A percentile compares a stretch with the other conserved stretches of the same genome.
phyloP scores from a whole-genome alignment of 2,113 vertebrate species.

The Xenus cinereus region DNA sequence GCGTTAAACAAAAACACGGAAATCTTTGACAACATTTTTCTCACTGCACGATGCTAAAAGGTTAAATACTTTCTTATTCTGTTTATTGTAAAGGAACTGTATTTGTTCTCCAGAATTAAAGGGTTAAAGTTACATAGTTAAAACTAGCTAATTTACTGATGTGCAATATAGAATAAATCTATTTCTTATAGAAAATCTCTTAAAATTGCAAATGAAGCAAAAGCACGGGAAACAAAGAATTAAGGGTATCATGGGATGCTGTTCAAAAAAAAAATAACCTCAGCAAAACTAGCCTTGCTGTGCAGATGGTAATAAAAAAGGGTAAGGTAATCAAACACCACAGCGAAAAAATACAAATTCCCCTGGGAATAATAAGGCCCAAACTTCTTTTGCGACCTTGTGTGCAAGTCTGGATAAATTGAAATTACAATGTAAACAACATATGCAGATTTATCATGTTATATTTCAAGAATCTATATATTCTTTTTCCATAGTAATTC shows the following conservation, averaged over 20 bases:
- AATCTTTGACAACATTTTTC: background rate
- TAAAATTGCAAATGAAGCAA: slow-evolving; percentile 63
- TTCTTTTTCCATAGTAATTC: background rate
- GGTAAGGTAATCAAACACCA: slow-evolving; percentile 21
- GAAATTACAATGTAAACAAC: background rate
- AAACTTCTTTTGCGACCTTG: slow-evolving; percentile 32
- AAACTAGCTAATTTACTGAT: background rate
- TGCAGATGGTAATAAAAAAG: slow-evolving; percentile 41
- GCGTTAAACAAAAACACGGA: background rate
- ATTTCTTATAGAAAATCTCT: slow-evolving; percentile 9
- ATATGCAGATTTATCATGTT: background rate
- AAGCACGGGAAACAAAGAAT: slow-evolving; percentile 42
- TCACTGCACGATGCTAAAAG: background rate
- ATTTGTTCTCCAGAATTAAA: background rate
- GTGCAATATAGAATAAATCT: background rate
- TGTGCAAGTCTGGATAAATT: background rate
- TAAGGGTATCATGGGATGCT: slow-evolving; percentile 55
- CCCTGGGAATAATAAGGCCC: background rate
- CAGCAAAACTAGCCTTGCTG: slow-evolving; percentile 25
- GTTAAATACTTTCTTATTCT: background rate
- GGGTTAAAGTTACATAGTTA: background rate
- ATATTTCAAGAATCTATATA: background rate
- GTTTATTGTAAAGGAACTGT: background rate
- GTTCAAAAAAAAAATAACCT: slow-evolving; percentile 20
- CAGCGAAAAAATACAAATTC: background rate